phyloP scores from a whole-genome alignment of 2,888 invertebrate genomes.

The Limnephilus lunatus region DNA sequence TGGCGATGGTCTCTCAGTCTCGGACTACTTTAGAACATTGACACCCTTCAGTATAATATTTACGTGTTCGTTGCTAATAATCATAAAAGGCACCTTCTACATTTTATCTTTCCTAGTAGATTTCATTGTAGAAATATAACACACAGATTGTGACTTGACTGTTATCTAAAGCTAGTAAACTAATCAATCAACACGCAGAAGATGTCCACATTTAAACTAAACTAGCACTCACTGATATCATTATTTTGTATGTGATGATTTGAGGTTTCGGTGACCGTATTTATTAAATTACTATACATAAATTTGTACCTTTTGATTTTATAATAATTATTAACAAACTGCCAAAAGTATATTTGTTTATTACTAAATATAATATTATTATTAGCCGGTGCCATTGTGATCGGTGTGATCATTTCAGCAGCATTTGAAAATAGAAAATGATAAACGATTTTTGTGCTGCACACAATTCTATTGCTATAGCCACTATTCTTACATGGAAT shows the following conservation, averaged over 20 bases:
- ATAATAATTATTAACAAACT: background rate
- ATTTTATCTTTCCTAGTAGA: background rate
- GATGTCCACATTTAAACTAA: background rate
- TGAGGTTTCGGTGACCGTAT: background rate
- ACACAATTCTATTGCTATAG: no score
- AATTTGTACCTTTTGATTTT: background rate
- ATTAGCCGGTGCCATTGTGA: background rate
- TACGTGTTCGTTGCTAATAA: slow-evolving; percentile 7
- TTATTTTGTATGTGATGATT: background rate
- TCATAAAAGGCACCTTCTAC: slow-evolving; percentile 26
- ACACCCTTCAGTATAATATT: background rate
- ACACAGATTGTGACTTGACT: background rate
- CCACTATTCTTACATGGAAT: background rate
- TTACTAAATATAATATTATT: background rate
- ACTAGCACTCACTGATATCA: background rate
- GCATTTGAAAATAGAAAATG: background rate
- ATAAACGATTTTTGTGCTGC: background rate
- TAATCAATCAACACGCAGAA: background rate
- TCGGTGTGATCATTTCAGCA: background rate
- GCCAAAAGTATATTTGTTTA: background rate
- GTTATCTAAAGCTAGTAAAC: background rate
- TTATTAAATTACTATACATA: background rate
- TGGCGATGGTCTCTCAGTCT: background rate
- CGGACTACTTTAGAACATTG: background rate
- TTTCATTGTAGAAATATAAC: slow-evolving; percentile 2